phyloP scores from a whole-genome alignment of 2,113 vertebrate genomes.

The Pycnonotus jocosus region DNA sequence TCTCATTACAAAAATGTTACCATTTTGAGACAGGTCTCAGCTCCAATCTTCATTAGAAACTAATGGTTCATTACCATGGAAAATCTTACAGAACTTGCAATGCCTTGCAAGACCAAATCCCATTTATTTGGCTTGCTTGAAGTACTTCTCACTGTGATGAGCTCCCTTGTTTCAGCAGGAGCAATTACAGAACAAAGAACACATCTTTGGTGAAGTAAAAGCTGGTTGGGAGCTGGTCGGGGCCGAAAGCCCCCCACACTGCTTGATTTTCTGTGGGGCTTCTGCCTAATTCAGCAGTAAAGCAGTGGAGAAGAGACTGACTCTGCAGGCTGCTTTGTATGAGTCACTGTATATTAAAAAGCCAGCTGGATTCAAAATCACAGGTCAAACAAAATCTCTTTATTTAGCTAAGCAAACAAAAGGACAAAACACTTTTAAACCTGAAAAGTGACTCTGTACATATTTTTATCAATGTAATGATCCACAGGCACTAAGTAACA shows the following conservation, averaged over 20 bases:
- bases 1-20: not conserved
- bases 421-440: slow-evolving; percentile 45
- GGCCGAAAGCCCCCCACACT: fast-evolving
- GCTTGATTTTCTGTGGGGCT: not conserved
- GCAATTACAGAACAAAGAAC: not conserved
- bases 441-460: slow-evolving; percentile 35
- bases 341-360: slow-evolving; percentile 54
- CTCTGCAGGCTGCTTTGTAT: slow-evolving; percentile 4
- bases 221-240: fast-evolving
- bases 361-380: slow-evolving; percentile 49
- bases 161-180: not conserved
- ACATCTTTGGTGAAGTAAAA: not conserved
- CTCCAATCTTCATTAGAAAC: not conserved
- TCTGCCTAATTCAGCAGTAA: not conserved
- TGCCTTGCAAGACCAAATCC: not conserved
- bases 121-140: not conserved
- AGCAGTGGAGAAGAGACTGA: not conserved
- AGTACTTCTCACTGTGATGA: not conserved
- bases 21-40: not conserved
- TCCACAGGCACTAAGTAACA: slow-evolving; percentile 22
- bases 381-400: slow-evolving; percentile 50
- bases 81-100: not conserved
- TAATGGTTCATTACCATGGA: not conserved
- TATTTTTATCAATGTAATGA: slow-evolving; percentile 54
- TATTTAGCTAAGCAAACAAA: slow-evolving; percentile 59